Base-by-base conservation (phyloP, 2,113 vertebrate genomes). In the Saccopteryx leptura region DNA sequence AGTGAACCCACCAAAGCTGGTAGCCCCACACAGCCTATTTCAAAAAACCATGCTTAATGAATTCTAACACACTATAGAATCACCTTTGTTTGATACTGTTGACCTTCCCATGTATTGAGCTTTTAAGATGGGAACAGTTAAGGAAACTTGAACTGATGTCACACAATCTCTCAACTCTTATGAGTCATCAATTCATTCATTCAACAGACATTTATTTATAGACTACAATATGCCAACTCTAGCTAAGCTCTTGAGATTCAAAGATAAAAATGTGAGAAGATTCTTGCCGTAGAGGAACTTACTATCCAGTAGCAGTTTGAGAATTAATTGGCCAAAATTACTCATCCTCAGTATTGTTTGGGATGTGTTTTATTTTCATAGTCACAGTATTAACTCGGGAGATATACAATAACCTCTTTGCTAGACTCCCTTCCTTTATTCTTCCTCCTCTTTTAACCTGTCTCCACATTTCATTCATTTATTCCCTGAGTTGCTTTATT, bases 381-480 rank as follows among this genome's bases (percentile, higher is more conserved):
- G 39, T 80, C 72, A 50, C 21, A 52, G 65, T 65, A 65, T 92
- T 85, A 93, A 90, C 13, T 90, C 28, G 50, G 28, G 50, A 72
- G 23, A 74, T 10, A 58, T 9, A 10, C 33, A 61, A 13, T 33
- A 90, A 2, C 56, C 18, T 90, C 15, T 78, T 74, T 0, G 1
- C 10, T 58, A n/a, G n/a, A 11, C 17, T 88, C 39, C 60, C 23
- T 71, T 56, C 12, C 50, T 74, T 7, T 78, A 50, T 46, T 71
- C 39, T 96, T 88, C 48, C 68, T 93, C 33, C 21, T 88, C 28
- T 93, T 85, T 74, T 33, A 88, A 46, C n/a, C 68, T 63, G 39
- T 63, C 48, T 75, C 21, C 46, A 69, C 5, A 48, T 72, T 88
- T 90, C 10, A 86, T 65, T 75, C 15, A 31, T 68, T 93, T 79